Evolutionary conservation across 2,113 vertebrate genomes (phyloP), one percentile per base, ranked within the genome.

Genomic region (Eolophus roseicapilla): DNA sequence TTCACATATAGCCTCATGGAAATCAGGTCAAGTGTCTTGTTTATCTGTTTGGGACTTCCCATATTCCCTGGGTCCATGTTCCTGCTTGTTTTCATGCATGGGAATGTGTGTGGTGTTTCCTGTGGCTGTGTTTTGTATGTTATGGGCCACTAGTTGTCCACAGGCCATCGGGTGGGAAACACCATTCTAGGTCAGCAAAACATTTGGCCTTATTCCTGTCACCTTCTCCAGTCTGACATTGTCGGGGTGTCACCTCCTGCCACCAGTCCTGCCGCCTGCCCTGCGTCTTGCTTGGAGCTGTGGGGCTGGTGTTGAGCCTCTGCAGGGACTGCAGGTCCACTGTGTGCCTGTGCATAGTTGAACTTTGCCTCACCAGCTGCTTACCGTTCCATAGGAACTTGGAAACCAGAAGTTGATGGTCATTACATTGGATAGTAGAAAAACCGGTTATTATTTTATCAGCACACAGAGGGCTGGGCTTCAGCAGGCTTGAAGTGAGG

Each of bases 61-160:
- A 1, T 28, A 1, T 79, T 67, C 43, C 17, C 41, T 2, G 7
- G 9, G 9, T 63, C 3, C 0, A 0, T 4, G 4, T 59, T 80
- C 3, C 17, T 73, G 47, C 70, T 73, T 21, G 28, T 31, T 55
- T 64, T 33, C 15, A 2, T 29, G 50, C 0, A 0, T 39, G 41
- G 43, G 27, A 44, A 44, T 3, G 37, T 0, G 0, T 1, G 2
- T 53, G 52, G n/a, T 2, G 0, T 17, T 81, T 55, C 78, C 33
- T 35, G 27, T 3, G 21, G 18, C 68, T 53, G n/a, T 1, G 4
- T 50, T 68, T 23, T 41, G 4, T 24, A 35, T 55, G 18, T 29
- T 33, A 8, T 0, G 7, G 67, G 47, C 46, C 35, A 9, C 21
- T 35, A 23, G 47, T 23, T 37, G 27, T 53, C 57, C 25, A 10